Evolutionary conservation across 2,797 vertebrate species (phyloP), one percentile per base, ranked within the genome.

Genomic region (Agapornis canus): DNA sequence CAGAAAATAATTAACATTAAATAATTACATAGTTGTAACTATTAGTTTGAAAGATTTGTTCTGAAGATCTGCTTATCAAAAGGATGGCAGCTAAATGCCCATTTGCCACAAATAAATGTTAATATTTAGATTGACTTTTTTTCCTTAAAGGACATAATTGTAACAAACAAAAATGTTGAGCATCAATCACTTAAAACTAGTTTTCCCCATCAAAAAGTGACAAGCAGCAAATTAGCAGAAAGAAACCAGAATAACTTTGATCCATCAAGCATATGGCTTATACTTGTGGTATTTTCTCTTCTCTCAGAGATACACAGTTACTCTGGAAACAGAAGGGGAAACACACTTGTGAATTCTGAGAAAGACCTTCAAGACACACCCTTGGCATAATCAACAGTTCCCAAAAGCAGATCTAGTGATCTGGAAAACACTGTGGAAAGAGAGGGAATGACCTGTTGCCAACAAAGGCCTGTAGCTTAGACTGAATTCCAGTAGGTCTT

Each of bases 61-160:
- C 92, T 86, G 88, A 89, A 89, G 49, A 90, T 95, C 91, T 94
- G 91, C 68, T 96, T 79, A 92, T 96, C 83, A 92, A 84, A 94
- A 61, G 77, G 94, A 97, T 94, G 76, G 60, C 92, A 92, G 81
- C 60, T 96, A 95, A 97, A 97, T 89, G 93, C 35, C 32, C 68
- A 93, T 63, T 72, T 93, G 77, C 54, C 82, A 94, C 82, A 93
- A 90, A 94, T 80, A 89, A 80, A 94, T 10, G 61, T 85, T 85
- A 90, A 82, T 78, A 69, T 72, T 95, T 80, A 79, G 40, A 66
- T 14, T 64, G 31, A 66, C 31, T 31, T 64, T 19, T 64, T 19
- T 70, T 54, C 71, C 49, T 57, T 43, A 60, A 92, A 90, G 32
- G 29, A 86, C 52, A n/a, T 56, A 68, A 64, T 59, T 71, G 27